These are phyloP conservation scores for Notodonta ziczac DNA, from an alignment of 2,888 invertebrate species.

Conservation along the genomic window DNA sequence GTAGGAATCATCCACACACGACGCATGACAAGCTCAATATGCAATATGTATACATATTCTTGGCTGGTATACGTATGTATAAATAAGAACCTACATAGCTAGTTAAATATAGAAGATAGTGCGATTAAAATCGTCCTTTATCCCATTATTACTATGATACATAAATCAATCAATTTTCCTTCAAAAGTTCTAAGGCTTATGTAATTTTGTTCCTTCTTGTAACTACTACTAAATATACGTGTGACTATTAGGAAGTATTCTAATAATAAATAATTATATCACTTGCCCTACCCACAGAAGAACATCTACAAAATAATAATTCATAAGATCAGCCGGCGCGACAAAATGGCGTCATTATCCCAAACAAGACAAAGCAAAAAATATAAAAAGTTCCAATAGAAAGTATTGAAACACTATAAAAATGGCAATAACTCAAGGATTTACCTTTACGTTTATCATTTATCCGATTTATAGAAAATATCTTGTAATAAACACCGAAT, in stretches of 20 bases:
- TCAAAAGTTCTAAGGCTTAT: slow-evolving; percentile 33
- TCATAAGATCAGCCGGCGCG: slow-evolving; percentile 81
- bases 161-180: slow-evolving; percentile 39
- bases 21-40: slow-evolving; percentile 9
- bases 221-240: slow-evolving; percentile 30
- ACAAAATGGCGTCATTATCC: slow-evolving; percentile 83
- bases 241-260: slow-evolving; percentile 29
- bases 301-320: slow-evolving; percentile 66
- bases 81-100: background rate
- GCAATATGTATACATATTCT: background rate
- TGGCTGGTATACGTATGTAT: background rate
- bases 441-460: slow-evolving; percentile 61
- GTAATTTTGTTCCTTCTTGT: slow-evolving; percentile 28
- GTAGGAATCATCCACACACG: slow-evolving; percentile 14
- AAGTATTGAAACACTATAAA: slow-evolving; percentile 5
- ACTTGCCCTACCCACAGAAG: slow-evolving; percentile 53
- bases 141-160: slow-evolving; percentile 31
- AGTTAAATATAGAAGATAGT: slow-evolving; percentile 14
- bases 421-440: slow-evolving; percentile 15
- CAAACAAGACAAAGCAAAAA: slow-evolving; percentile 70
- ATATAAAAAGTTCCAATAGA: slow-evolving; percentile 23
- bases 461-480: slow-evolving; percentile 60
- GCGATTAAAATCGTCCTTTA: slow-evolving; percentile 24
- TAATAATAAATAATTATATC: slow-evolving; percentile 46
- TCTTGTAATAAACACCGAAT: slow-evolving; percentile 66